Base-by-base conservation (phyloP, 2,113 vertebrate species). In the Dunckerocampus dactyliophorus region DNA sequence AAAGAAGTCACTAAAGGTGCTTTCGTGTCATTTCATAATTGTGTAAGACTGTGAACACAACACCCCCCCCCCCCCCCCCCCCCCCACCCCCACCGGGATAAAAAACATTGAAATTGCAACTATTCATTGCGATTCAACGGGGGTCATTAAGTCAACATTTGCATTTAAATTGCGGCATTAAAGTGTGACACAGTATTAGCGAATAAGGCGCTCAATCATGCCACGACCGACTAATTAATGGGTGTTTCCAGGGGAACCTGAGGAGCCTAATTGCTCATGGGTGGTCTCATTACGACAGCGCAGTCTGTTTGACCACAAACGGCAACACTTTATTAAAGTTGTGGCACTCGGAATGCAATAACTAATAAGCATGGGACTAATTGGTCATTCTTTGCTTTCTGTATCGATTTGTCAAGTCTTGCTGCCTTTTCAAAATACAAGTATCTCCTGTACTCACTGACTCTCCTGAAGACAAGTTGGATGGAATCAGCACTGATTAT, bases 141-240 rank as follows among this genome's bases (percentile, higher is more conserved):
- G 54, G 79, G 80, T 88, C 84, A 85, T 84, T 74, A 80, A 82
- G 83, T 75, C 68, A 82, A 63, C 71, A 89, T 89, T 88, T 85
- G 86, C 88, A 89, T 89, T 85, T 88, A 88, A 88, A 90, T 84
- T 76, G 79, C 77, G 66, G 72, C 79, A 88, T 85, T 88, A 80
- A 85, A 82, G 82, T 67, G 65, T 84, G 72, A 73, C 71, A 71
- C 67, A 65, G 66, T 55, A 79, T 78, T 74, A 75, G 69, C 66
- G 79, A 85, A 84, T 84, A 77, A 84, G 79, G 77, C 62, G 59
- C 73, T 82, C 79, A 64, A 85, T 85, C 79, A 80, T 75, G 76
- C 72, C 7, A 72, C 55, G 54, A 62, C 77, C 68, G 58, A 83
- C 74, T 89, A 88, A 87, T 88, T 82, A 80, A 88, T 71, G 69